phyloP scores from a whole-genome alignment of 2,113 vertebrate genomes.

The Perognathus longimembris region DNA sequence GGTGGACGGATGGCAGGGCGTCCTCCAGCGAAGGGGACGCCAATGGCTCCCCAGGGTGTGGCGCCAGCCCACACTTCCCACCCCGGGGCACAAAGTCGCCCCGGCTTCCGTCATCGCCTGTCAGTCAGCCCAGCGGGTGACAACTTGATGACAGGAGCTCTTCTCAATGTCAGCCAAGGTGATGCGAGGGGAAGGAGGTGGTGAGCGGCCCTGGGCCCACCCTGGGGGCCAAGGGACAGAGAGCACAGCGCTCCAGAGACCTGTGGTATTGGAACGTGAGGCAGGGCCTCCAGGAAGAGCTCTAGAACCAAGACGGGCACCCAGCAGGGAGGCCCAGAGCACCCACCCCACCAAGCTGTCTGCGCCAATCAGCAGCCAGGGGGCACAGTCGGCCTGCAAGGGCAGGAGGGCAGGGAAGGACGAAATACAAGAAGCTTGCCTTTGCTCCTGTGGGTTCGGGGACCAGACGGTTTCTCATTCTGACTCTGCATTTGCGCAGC shows the following conservation, averaged over 20 bases:
- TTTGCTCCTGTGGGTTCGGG: rapidly evolving
- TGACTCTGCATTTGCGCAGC: not conserved
- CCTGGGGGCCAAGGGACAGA: too few species aligned
- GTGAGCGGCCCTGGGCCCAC: not conserved
- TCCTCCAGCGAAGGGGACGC: not conserved
- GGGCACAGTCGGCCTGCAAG: not conserved
- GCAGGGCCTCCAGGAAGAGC: not conserved
- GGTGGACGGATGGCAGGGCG: too few species aligned
- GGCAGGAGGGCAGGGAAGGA: not conserved
- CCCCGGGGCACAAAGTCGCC: not conserved
- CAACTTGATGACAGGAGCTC: not conserved
- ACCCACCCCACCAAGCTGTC: not conserved
- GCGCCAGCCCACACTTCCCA: not conserved
- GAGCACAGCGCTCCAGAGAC: not conserved
- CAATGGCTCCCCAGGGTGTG: not conserved
- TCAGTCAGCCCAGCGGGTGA: not conserved
- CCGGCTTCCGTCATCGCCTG: not conserved
- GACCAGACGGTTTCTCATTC: not conserved
- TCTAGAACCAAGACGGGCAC: not conserved
- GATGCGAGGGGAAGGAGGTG: not conserved
- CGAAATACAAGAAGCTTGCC: not conserved
- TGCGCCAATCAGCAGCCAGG: not conserved
- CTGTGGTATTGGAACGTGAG: rapidly evolving
- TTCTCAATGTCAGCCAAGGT: not conserved
- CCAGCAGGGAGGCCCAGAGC: not conserved